Conservation (phyloP, 2,888 invertebrate genomes). For the Synergus gifuensis region DNA sequence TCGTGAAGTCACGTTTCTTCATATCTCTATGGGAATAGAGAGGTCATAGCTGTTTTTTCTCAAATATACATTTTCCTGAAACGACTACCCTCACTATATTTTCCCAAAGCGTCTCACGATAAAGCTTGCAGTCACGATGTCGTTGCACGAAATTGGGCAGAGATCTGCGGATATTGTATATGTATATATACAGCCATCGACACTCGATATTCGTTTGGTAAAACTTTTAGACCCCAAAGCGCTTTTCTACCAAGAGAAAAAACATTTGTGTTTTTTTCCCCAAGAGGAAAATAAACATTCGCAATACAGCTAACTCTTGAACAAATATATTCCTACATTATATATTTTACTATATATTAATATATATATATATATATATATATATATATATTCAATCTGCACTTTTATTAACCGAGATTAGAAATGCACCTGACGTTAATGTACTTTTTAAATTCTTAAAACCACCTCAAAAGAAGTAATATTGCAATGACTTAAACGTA, state of each 20-base stretch:
- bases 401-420: neutral
- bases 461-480: constrained; percentile 3
- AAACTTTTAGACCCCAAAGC: neutral
- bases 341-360: no score
- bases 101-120: constrained; percentile 4
- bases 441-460: constrained; percentile 29
- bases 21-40: neutral
- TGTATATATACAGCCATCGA: neutral
- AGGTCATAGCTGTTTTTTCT: neutral
- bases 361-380: no score
- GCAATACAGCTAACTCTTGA: neutral
- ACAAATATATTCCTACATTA: neutral
- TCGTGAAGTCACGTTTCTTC: neutral
- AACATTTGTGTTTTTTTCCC: neutral
- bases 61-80: neutral
- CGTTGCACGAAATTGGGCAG: neutral
- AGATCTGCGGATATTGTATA: constrained; percentile 8
- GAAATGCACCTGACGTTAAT: constrained; percentile 1
- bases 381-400: neutral
- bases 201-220: neutral
- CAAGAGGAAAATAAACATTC: neutral
- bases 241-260: neutral
- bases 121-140: constrained; percentile 18
- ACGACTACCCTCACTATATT: neutral
- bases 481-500: constrained; percentile 12